Conservation (phyloP, 2,113 vertebrate species). For the Laterallus jamaicensis region DNA sequence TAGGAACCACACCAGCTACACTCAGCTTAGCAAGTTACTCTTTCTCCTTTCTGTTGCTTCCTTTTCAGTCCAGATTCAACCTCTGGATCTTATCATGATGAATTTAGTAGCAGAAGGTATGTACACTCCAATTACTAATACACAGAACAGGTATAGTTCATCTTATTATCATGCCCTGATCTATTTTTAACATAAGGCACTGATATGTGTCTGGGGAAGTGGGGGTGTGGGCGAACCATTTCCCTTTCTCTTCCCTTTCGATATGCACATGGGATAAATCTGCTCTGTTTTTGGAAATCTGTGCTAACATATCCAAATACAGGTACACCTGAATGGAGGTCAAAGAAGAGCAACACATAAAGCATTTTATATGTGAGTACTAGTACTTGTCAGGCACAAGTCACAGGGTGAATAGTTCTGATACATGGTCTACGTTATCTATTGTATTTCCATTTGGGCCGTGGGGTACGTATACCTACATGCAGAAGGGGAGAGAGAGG, state of each 20-base stretch:
- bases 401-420: background rate
- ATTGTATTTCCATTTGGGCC: background rate
- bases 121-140: background rate
- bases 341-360: background rate
- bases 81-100: background rate
- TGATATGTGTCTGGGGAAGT: background rate
- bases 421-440: no score
- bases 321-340: rapidly evolving
- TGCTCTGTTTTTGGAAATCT: background rate
- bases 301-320: background rate
- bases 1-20: background rate
- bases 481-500: background rate
- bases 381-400: background rate
- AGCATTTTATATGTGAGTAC: background rate
- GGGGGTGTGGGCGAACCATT: rapidly evolving
- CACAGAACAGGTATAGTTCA: background rate
- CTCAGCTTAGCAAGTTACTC: background rate
- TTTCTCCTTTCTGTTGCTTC: background rate
- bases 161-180: background rate
- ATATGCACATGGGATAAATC: background rate
- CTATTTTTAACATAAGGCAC: background rate
- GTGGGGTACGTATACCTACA: rapidly evolving
- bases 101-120: background rate
- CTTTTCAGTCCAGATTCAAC: background rate
- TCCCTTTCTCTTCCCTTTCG: background rate